These are phyloP conservation scores for Etheostoma spectabile DNA, from an alignment of 2,113 vertebrate genomes.

Conservation along the genomic window DNA sequence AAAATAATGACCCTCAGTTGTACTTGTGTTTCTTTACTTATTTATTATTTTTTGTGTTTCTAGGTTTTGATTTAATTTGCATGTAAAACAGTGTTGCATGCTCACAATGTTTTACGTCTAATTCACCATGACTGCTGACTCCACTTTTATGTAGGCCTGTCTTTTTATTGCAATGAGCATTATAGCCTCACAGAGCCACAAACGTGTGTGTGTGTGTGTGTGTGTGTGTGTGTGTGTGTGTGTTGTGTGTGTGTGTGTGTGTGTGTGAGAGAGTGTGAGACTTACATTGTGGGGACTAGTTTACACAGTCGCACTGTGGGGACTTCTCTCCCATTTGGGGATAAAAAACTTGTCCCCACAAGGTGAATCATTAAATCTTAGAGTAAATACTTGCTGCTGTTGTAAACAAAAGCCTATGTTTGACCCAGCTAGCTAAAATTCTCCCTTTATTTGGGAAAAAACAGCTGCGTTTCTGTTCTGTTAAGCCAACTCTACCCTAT, in stretches of 20 bases:
- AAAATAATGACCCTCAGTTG: too few species aligned
- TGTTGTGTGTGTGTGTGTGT: not conserved
- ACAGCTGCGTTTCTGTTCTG: too few species aligned
- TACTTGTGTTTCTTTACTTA: not conserved
- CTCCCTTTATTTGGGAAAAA: too few species aligned
- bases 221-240: not conserved
- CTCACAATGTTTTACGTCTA: too few species aligned
- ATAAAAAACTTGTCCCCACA: not conserved
- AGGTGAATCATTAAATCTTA: not conserved
- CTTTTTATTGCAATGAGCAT: not conserved
- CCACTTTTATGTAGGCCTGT: not conserved
- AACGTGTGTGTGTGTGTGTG: not conserved
- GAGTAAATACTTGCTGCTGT: too few species aligned
- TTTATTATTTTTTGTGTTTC: not conserved
- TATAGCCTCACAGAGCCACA: not conserved
- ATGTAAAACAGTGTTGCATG: too few species aligned
- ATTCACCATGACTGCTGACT: not conserved
- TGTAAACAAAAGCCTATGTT: too few species aligned
- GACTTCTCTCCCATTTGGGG: not conserved
- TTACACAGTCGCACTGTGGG: not conserved
- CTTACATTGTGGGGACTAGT: not conserved
- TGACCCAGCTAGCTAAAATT: too few species aligned
- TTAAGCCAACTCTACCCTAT: too few species aligned
- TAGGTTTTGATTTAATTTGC: too few species aligned
- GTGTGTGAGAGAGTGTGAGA: too few species aligned